Percentiles rank a stretch among this genome's conserved stretches.
phyloP scores from a whole-genome alignment of 2,888 invertebrate genomes.

The Polia nebulosa region DNA sequence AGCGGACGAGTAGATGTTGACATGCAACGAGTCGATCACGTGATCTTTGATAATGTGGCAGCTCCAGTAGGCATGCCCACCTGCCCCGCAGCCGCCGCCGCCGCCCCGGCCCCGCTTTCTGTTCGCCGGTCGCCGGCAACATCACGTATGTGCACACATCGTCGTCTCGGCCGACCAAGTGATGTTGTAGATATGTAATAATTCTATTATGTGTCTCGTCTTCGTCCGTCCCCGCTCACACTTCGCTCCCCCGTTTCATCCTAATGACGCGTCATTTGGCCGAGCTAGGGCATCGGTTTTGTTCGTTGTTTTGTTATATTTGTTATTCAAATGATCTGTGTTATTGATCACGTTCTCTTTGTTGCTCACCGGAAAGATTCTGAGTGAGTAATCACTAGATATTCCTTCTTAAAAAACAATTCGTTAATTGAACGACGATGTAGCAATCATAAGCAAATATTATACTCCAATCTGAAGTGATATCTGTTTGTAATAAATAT shows the following conservation, averaged over 20 bases:
- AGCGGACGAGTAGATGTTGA: conserved; percentile 68
- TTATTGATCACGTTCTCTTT: conserved; percentile 78
- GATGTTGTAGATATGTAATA: conserved; percentile 88
- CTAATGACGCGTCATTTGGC: conserved; percentile 85
- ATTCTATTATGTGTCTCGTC: conserved; percentile 89
- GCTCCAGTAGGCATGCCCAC: conserved; percentile 77
- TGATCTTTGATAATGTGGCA: conserved; percentile 79
- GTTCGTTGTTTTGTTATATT: conserved; percentile 83
- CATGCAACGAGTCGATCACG: conserved; percentile 75
- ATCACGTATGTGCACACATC: conserved; percentile 74
- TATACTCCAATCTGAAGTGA: conserved; percentile 23
- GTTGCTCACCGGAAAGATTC: conserved; percentile 72
- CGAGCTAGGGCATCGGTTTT: conserved; percentile 84
- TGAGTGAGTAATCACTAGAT: conserved; percentile 60
- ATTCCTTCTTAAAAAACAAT: conserved; percentile 37
- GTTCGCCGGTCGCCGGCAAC: conserved; percentile 72
- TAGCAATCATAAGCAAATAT: conserved; percentile 30
- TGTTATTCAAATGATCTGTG: conserved; percentile 83
- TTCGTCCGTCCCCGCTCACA: conserved; percentile 83
- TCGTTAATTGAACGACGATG: conserved; percentile 24
- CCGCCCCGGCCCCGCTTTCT: conserved; percentile 73
- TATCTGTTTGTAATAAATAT: conserved; percentile 38
- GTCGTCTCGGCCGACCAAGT: conserved; percentile 83
- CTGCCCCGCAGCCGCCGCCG: conserved; percentile 75
- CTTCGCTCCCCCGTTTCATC: conserved; percentile 81